Percentiles rank a stretch among this genome's conserved stretches.
Evolutionary conservation across 2,113 vertebrate species (phyloP).

Genomic region (Prunella fulvescens): DNA sequence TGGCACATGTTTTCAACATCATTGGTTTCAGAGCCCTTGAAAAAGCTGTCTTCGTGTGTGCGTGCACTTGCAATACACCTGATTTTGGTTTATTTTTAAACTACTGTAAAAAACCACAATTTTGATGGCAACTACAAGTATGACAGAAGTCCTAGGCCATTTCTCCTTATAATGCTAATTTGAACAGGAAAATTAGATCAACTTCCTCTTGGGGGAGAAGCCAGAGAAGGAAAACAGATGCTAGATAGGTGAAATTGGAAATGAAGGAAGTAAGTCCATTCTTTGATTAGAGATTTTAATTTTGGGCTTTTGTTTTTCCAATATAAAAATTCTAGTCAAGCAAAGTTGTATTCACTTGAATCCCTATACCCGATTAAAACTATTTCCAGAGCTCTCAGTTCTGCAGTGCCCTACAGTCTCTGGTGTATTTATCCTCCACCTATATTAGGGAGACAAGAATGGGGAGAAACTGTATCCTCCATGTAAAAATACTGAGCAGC

Average conservation of each 20-base stretch:
- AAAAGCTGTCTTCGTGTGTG: fast-evolving
- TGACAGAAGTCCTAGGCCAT: not conserved
- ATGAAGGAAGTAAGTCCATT: not conserved
- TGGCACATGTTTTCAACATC: fast-evolving
- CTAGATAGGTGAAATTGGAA: not conserved
- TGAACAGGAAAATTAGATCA: slow-evolving; percentile 45
- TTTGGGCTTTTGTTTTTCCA: not conserved
- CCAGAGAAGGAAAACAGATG: slow-evolving; percentile 11
- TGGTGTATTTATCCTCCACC: not conserved
- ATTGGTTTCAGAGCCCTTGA: not conserved
- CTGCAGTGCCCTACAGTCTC: not conserved
- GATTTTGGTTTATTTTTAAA: not conserved
- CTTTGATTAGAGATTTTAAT: not conserved
- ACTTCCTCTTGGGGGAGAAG: slow-evolving; percentile 20
- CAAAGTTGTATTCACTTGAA: not conserved
- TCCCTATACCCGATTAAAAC: fast-evolving
- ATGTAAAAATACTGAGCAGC: not conserved
- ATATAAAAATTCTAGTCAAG: not conserved
- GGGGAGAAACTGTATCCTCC: not conserved
- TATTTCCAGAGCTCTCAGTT: not conserved
- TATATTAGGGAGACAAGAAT: not conserved
- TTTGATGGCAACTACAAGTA: not conserved
- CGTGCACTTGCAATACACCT: not conserved
- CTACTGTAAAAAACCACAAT: not conserved
- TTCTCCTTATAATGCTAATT: not conserved